A percentile compares a stretch with the other conserved stretches of the same genome.
These are phyloP conservation scores for Zaprionus taronus DNA, from an alignment of 1,140 invertebrate species.

Conservation along the genomic window DNA sequence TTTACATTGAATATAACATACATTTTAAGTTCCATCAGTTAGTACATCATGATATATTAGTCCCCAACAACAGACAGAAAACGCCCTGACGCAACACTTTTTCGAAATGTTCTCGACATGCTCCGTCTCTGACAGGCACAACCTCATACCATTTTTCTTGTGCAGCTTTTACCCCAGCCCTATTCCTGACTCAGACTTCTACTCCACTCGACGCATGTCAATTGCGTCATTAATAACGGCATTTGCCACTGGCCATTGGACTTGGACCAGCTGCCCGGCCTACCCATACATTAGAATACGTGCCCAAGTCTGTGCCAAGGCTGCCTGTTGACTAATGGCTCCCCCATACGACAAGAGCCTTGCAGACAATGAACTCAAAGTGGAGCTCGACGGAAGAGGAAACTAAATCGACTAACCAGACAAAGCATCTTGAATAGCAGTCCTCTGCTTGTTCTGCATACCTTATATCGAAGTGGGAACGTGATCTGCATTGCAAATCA, in stretches of 20 bases:
- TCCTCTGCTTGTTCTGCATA: conserved; percentile 28
- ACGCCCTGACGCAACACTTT: background rate
- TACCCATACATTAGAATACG: conserved; percentile 53
- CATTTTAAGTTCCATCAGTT: background rate
- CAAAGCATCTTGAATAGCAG: conserved; percentile 15
- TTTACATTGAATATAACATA: background rate
- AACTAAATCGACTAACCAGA: conserved; percentile 15
- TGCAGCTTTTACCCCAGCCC: background rate
- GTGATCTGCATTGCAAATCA: conserved; percentile 55
- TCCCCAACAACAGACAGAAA: background rate
- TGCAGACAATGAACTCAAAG: conserved; percentile 60
- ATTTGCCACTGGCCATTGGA: conserved; percentile 47
- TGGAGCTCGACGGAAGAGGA: conserved; percentile 1
- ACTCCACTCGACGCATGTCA: conserved; percentile 51
- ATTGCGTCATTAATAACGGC: conserved; percentile 78
- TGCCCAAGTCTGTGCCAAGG: conserved; percentile 35
- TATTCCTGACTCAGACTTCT: background rate
- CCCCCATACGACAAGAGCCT: conserved; percentile 48
- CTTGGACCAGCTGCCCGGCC: conserved; percentile 22
- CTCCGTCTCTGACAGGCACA: conserved; percentile 1
- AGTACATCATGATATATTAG: background rate
- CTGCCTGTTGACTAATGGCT: conserved; percentile 63
- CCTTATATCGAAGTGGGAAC: conserved; percentile 33
- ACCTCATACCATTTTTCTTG: conserved; percentile 36
- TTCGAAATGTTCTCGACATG: conserved; percentile 22